A percentile compares a stretch with the other conserved stretches of the same genome.
Conservation (phyloP, 2,888 invertebrate species). For the Imbricaverruca yamaguchii region DNA sequence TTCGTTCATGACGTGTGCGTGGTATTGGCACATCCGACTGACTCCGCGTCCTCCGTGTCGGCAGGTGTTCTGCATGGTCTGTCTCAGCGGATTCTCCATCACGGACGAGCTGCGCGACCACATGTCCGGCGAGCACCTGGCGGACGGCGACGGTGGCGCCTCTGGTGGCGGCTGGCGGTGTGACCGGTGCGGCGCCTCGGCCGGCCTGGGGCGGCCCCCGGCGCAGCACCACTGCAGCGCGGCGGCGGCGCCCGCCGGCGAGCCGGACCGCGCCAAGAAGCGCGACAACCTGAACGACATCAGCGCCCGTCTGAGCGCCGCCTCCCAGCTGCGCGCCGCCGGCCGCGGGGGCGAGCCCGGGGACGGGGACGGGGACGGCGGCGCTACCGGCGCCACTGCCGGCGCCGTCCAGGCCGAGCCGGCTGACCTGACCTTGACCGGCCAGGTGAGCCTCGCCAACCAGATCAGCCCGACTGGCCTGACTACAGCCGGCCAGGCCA, state of each 20-base stretch:
- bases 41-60: neutral
- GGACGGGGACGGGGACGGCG: too few relatives aligned
- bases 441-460: too few relatives aligned
- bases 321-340: neutral
- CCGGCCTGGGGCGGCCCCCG: slow-evolving; percentile 92
- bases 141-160: neutral
- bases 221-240: slow-evolving; percentile 77
- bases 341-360: neutral
- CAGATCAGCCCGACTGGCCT: too few relatives aligned
- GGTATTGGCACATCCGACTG: neutral
- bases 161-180: neutral
- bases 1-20: too few relatives aligned
- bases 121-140: slow-evolving; percentile 26
- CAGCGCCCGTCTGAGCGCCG: neutral
- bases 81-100: slow-evolving; percentile 27
- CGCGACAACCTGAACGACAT: slow-evolving; percentile 7
- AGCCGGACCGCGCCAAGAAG: neutral
- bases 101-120: slow-evolving; percentile 31
- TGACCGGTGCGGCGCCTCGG: slow-evolving; percentile 53
- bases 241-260: slow-evolving; percentile 51
- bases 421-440: neutral
- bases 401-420: neutral
- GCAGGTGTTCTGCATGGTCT: slow-evolving; percentile 33
- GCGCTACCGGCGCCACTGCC: too few relatives aligned
- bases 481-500: too few relatives aligned